phyloP scores from a whole-genome alignment of 1,140 invertebrate species.

The Parasteatoda tepidariorum region DNA sequence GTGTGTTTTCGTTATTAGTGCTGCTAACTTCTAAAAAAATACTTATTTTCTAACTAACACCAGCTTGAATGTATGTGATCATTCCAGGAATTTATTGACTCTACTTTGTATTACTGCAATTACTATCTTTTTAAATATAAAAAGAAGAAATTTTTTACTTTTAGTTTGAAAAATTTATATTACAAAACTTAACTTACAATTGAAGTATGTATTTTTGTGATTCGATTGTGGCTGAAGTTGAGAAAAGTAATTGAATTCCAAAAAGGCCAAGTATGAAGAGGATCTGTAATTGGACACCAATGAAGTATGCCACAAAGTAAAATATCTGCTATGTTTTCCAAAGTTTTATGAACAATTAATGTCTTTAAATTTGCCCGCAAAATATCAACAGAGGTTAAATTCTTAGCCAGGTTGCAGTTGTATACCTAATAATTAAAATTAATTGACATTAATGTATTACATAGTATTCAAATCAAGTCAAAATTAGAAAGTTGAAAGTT shows the following conservation, averaged over 20 bases:
- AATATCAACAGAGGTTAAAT: background rate
- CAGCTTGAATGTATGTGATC: too few species aligned
- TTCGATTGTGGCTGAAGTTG: constrained; percentile 84
- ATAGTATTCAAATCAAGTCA: too few species aligned
- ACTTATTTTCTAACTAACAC: too few species aligned
- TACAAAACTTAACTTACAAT: constrained; percentile 70
- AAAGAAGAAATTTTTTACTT: background rate
- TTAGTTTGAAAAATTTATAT: constrained; percentile 29
- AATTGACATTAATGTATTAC: too few species aligned
- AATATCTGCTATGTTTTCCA: constrained; percentile 75
- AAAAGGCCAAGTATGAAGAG: constrained; percentile 67
- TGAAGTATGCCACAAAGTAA: constrained; percentile 81
- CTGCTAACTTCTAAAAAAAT: too few species aligned
- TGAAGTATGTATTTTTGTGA: constrained; percentile 81
- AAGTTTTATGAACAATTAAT: constrained; percentile 26
- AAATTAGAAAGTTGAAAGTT: too few species aligned
- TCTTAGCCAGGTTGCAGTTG: constrained; percentile 6
- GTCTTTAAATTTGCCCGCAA: constrained; percentile 27
- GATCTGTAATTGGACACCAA: constrained; percentile 66
- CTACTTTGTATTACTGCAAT: too few species aligned
- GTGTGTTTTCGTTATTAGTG: too few species aligned
- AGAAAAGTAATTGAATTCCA: constrained; percentile 78
- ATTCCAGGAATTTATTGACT: too few species aligned
- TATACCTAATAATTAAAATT: constrained; percentile 33
- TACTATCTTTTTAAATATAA: too few species aligned